Conservation (phyloP, 2,113 vertebrate genomes). For the Anseranas semipalmata region DNA sequence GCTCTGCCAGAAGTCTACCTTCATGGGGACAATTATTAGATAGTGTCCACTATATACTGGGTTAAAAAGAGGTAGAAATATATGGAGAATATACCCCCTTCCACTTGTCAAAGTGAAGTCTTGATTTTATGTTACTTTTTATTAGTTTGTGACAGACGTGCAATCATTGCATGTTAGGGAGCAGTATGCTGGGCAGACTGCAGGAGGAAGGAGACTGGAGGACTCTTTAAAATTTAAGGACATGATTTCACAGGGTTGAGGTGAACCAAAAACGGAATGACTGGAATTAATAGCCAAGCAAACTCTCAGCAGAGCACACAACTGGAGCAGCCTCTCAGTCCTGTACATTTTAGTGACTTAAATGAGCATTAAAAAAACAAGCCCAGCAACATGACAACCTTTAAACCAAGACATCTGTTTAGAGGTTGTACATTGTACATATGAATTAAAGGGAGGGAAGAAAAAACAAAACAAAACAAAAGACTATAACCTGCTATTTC, state of each 20-base stretch:
- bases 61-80: background rate
- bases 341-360: background rate
- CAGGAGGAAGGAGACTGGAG: background rate
- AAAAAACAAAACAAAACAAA: fast-evolving
- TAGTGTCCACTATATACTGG: background rate
- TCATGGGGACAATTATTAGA: background rate
- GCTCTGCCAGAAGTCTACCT: background rate
- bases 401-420: background rate
- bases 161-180: background rate
- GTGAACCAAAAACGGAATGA: background rate
- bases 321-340: background rate
- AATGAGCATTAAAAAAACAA: background rate
- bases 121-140: background rate
- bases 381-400: background rate
- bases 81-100: background rate
- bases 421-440: background rate
- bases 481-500: background rate
- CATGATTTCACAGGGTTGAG: background rate
- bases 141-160: background rate
- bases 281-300: background rate
- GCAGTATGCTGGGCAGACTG: background rate
- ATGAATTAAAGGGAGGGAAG: background rate
- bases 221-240: background rate
- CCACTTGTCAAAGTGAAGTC: background rate
- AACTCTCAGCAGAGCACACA: background rate